phyloP scores from a whole-genome alignment of 2,888 invertebrate species.

The Drosophila leonis region DNA sequence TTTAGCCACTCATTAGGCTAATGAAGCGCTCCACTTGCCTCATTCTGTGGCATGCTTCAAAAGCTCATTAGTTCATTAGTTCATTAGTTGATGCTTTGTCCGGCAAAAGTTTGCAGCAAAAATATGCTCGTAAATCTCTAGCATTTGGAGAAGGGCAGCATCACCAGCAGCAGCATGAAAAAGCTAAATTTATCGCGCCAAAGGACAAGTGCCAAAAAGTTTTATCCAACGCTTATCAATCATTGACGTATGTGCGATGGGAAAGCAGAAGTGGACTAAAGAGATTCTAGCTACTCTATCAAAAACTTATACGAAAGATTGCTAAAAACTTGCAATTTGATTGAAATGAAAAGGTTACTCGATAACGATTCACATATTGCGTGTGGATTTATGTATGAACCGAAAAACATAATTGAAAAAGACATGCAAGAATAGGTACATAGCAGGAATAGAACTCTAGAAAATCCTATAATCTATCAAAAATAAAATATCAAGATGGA shows the following conservation, averaged over 20 bases:
- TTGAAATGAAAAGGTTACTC: background rate
- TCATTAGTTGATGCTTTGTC: conserved; percentile 62
- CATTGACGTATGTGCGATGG: conserved; percentile 57
- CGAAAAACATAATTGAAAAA: background rate
- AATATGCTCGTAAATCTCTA: conserved; percentile 78
- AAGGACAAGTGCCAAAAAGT: conserved; percentile 76
- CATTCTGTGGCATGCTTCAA: conserved; percentile 33
- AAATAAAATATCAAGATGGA: too few species aligned
- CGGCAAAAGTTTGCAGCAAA: conserved; percentile 65
- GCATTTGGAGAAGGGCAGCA: conserved; percentile 30
- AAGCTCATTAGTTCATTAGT: conserved; percentile 75
- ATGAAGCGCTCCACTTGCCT: conserved; percentile 57
- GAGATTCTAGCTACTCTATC: background rate
- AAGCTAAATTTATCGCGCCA: conserved; percentile 69
- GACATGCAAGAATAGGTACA: background rate
- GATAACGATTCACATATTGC: background rate
- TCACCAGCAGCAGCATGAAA: conserved; percentile 47
- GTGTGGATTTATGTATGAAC: background rate
- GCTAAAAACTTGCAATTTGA: background rate
- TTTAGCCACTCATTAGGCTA: conserved; percentile 67
- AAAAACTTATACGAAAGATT: background rate
- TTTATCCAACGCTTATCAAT: conserved; percentile 72
- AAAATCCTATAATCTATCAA: background rate
- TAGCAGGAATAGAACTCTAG: too few species aligned
- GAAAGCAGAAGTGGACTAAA: background rate